Percentiles rank a stretch among this genome's conserved stretches.
phyloP scores from a whole-genome alignment of 2,888 invertebrate genomes.

The Nudaria mundana region DNA sequence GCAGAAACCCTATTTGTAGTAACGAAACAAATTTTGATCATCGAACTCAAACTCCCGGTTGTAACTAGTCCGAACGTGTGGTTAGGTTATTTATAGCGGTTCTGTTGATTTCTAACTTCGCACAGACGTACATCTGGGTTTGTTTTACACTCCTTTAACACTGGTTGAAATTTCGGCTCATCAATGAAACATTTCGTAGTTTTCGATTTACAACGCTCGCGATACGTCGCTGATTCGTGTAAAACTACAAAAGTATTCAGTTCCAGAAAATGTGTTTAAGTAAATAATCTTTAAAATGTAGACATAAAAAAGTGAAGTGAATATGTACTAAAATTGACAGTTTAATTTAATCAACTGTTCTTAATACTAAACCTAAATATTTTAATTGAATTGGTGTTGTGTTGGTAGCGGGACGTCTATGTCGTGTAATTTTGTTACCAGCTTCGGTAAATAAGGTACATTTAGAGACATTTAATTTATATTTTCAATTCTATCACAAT shows the following conservation, averaged over 20 bases:
- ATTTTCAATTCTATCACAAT: no score
- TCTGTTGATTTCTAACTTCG: conserved; percentile 34
- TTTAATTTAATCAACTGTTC: not conserved
- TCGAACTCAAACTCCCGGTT: conserved; percentile 7
- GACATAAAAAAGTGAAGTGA: not conserved
- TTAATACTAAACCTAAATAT: not conserved
- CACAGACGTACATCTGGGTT: conserved; percentile 28
- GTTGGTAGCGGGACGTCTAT: not conserved
- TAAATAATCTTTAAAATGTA: not conserved
- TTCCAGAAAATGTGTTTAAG: not conserved
- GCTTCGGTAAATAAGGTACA: no score
- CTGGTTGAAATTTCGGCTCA: conserved; percentile 13
- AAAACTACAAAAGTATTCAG: not conserved
- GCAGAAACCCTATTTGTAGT: no score
- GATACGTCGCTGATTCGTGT: conserved; percentile 5
- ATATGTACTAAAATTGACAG: not conserved
- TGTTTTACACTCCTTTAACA: conserved; percentile 24
- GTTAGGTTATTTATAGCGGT: conserved; percentile 28
- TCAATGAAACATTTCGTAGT: conserved; percentile 21
- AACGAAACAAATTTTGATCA: not conserved
- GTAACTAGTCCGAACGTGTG: conserved; percentile 21
- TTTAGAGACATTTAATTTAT: no score
- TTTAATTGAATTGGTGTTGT: not conserved
- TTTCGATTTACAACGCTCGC: conserved; percentile 10
- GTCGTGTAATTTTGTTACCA: not conserved